Percentiles rank a stretch among this genome's conserved stretches.
These are phyloP conservation scores for Eremobia ochroleuca DNA, from an alignment of 2,888 invertebrate species.

Conservation along the genomic window DNA sequence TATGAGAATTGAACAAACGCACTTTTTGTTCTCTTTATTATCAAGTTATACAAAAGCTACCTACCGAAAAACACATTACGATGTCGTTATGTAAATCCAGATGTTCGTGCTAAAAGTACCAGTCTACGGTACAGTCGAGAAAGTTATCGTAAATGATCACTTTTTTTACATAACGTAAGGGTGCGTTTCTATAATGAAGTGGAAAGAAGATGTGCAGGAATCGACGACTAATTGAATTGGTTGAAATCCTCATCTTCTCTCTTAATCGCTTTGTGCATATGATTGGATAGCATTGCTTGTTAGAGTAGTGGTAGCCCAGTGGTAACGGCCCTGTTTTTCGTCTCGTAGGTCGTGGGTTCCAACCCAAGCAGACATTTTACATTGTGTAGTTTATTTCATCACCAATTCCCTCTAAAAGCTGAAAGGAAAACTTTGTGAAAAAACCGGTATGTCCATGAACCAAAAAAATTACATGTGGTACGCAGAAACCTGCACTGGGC, in stretches of 20 bases:
- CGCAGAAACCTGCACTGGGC: not conserved
- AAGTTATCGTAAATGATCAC: not conserved
- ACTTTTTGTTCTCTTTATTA: conserved; percentile 8
- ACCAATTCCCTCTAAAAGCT: not conserved
- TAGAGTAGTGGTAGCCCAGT: not conserved
- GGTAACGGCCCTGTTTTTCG: no score
- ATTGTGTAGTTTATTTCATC: not conserved
- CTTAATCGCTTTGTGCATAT: not conserved
- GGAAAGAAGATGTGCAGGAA: not conserved
- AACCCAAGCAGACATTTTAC: no score
- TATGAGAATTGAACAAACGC: conserved; percentile 2
- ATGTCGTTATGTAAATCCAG: conserved; percentile 46
- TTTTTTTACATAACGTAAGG: not conserved
- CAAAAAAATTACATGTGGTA: not conserved
- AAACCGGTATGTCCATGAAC: not conserved
- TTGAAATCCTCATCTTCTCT: not conserved
- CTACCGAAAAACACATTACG: conserved; percentile 43
- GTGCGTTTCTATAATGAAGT: no score
- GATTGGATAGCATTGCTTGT: not conserved
- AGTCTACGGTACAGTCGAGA: not conserved
- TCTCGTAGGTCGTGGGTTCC: no score
- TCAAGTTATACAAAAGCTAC: conserved; percentile 30
- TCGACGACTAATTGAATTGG: not conserved
- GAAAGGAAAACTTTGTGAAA: not conserved
- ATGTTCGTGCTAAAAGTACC: conserved; percentile 4